These are phyloP conservation scores for Calliphora vomitoria DNA, from an alignment of 2,888 invertebrate genomes.

Conservation along the genomic window DNA sequence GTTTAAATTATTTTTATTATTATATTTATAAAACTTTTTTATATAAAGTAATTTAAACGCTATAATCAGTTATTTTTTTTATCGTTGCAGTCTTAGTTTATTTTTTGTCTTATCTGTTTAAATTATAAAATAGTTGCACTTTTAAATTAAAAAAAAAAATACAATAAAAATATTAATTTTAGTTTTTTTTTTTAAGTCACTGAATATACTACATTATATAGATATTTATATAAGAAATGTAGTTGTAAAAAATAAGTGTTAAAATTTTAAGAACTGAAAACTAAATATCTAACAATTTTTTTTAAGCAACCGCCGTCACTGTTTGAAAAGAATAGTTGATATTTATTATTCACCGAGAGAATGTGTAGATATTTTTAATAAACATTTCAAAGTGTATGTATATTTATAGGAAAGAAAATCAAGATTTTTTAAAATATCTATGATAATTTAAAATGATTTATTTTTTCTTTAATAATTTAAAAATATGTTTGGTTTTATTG, in stretches of 20 bases:
- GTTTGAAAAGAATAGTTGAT: constrained; percentile 58
- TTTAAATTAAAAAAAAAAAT: constrained; percentile 44
- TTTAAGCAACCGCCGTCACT: constrained; percentile 71
- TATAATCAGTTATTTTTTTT: constrained; percentile 52
- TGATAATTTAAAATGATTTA: constrained; percentile 61
- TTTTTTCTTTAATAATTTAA: constrained; percentile 70
- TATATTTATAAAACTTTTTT: constrained; percentile 49
- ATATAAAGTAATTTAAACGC: constrained; percentile 48
- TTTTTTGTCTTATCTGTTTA: constrained; percentile 57
- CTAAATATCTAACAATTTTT: constrained; percentile 35
- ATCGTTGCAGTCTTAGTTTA: constrained; percentile 59
- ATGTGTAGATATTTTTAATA: constrained; percentile 69
- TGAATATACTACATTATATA: constrained; percentile 49
- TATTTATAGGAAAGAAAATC: constrained; percentile 24
- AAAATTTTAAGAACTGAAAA: constrained; percentile 49
- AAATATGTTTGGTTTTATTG: constrained; percentile 73
- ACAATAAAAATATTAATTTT: constrained; percentile 44
- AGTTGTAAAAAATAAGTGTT: constrained; percentile 60
- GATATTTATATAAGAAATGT: constrained; percentile 44
- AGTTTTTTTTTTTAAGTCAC: constrained; percentile 56
- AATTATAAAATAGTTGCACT: constrained; percentile 51
- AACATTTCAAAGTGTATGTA: constrained; percentile 60
- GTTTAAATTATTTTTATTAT: constrained; percentile 62
- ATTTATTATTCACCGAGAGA: constrained; percentile 24
- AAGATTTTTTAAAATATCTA: constrained; percentile 42